A percentile compares a stretch with the other conserved stretches of the same genome.
phyloP scores from a whole-genome alignment of 2,113 vertebrate species.

The Sylvia atricapilla region DNA sequence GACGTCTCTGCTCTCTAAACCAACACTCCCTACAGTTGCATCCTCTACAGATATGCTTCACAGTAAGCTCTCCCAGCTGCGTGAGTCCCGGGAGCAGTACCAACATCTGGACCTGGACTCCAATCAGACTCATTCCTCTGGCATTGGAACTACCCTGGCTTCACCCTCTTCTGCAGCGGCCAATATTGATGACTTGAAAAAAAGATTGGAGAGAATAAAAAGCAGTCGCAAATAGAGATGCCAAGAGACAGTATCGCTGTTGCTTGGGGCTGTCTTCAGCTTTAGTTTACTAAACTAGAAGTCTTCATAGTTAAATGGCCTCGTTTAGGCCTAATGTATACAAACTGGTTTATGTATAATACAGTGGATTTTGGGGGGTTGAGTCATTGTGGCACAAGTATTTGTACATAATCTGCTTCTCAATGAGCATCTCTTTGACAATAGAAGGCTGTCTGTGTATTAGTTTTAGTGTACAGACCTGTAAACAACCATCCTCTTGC shows the following conservation, averaged over 20 bases:
- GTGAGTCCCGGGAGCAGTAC: conserved; percentile 93
- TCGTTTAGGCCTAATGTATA: conserved; percentile 71
- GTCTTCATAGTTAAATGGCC: conserved; percentile 72
- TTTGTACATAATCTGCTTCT: conserved; percentile 84
- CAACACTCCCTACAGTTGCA: conserved; percentile 81
- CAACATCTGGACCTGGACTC: conserved; percentile 85
- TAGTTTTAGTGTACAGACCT: conserved; percentile 85
- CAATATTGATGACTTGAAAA: conserved; percentile 99
- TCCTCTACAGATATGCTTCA: conserved; percentile 99
- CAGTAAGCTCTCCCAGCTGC: conserved; percentile 96
- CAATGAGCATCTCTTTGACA: conserved; percentile 70
- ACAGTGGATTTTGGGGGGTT: conserved; percentile 73
- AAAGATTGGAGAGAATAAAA: conserved; percentile 98
- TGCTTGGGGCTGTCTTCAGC: conserved; percentile 63
- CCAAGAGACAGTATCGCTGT: neutral
- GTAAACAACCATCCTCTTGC: conserved; percentile 75
- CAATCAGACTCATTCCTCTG: conserved; percentile 82
- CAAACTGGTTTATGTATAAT: conserved; percentile 76
- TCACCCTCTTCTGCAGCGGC: conserved; percentile 78
- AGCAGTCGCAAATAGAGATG: conserved; percentile 90
- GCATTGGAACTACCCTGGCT: conserved; percentile 76
- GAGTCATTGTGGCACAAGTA: conserved; percentile 75
- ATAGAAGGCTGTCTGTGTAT: conserved; percentile 77
- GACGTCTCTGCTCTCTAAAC: conserved; percentile 89
- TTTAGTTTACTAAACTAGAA: conserved; percentile 76